Evolutionary conservation across 1,140 invertebrate species (phyloP).

Genomic region (Phenacoccus solenopsis): DNA sequence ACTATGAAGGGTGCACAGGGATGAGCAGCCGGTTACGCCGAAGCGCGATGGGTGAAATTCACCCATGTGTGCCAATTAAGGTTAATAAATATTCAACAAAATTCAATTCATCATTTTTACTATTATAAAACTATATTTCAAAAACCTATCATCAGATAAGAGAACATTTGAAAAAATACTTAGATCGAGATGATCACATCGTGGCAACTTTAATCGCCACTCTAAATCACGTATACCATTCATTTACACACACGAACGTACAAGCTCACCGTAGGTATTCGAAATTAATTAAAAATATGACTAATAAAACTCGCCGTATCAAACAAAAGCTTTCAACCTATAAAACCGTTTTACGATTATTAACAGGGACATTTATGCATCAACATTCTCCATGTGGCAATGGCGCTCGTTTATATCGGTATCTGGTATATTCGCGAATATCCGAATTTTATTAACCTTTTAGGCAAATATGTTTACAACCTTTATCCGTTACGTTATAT

Average conservation of each 20-base stretch:
- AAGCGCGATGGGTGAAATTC: too few relatives aligned
- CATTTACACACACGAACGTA: too few relatives aligned
- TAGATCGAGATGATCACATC: too few relatives aligned
- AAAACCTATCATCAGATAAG: too few relatives aligned
- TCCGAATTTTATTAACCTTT: conserved; percentile 16
- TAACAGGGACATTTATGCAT: conserved; percentile 16
- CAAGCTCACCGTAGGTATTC: background rate
- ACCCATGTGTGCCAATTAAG: too few relatives aligned
- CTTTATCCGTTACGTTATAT: conserved; percentile 12
- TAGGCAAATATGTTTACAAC: conserved; percentile 18
- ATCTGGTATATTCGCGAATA: background rate
- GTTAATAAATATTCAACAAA: too few relatives aligned
- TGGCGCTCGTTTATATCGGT: background rate
- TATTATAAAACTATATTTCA: too few relatives aligned
- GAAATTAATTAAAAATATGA: conserved; percentile 16
- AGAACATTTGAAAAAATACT: too few relatives aligned
- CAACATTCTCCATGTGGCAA: conserved; percentile 6
- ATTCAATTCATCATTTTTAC: too few relatives aligned
- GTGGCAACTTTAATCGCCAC: too few relatives aligned
- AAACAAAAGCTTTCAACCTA: conserved; percentile 15
- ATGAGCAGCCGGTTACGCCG: too few relatives aligned
- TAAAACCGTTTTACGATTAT: conserved; percentile 12
- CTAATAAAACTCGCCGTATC: conserved; percentile 3
- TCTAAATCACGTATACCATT: background rate
- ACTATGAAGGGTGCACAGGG: too few relatives aligned